Percentiles rank a stretch among this genome's conserved stretches.
Evolutionary conservation across 2,888 invertebrate genomes (phyloP).

Genomic region (Sericinus montela): DNA sequence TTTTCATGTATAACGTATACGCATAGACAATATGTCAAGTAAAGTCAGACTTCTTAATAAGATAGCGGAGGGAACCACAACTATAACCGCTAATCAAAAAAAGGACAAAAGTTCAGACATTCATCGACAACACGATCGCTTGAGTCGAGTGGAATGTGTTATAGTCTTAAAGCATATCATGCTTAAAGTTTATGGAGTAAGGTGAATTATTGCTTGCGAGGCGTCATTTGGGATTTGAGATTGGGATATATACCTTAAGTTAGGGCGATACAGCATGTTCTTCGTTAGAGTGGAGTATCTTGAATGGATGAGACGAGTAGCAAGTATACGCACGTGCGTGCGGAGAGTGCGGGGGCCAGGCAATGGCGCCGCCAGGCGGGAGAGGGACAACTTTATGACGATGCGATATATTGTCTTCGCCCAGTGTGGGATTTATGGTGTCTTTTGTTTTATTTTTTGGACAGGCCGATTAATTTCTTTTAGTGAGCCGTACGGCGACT

Average conservation of each 20-base stretch:
- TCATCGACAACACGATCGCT: conserved; percentile 60
- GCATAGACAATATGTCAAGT: conserved; percentile 26
- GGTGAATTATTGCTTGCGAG: conserved; percentile 59
- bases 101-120: conserved; percentile 73
- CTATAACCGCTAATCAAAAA: conserved; percentile 68
- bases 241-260: conserved; percentile 43
- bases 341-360: conserved; percentile 36
- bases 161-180: conserved; percentile 53
- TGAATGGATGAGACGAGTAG: conserved; percentile 52
- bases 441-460: conserved; percentile 63
- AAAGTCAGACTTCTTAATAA: conserved; percentile 45
- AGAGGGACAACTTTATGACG: conserved; percentile 71
- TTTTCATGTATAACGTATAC: conserved; percentile 16
- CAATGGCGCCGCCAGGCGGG: conserved; percentile 71
- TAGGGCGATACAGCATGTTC: conserved; percentile 44
- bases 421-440: conserved; percentile 69
- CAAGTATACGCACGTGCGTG: conserved; percentile 70
- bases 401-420: conserved; percentile 69
- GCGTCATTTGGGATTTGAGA: conserved; percentile 34
- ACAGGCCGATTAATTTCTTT: conserved; percentile 66
- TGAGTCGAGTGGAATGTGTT: conserved; percentile 52
- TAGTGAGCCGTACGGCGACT: conserved; percentile 50
- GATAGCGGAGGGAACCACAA: conserved; percentile 43
- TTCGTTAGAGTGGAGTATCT: conserved; percentile 34
- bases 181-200: conserved; percentile 60